Evolutionary conservation across 2,888 invertebrate genomes (phyloP).

Genomic region (Eristalinus sepulchralis): DNA sequence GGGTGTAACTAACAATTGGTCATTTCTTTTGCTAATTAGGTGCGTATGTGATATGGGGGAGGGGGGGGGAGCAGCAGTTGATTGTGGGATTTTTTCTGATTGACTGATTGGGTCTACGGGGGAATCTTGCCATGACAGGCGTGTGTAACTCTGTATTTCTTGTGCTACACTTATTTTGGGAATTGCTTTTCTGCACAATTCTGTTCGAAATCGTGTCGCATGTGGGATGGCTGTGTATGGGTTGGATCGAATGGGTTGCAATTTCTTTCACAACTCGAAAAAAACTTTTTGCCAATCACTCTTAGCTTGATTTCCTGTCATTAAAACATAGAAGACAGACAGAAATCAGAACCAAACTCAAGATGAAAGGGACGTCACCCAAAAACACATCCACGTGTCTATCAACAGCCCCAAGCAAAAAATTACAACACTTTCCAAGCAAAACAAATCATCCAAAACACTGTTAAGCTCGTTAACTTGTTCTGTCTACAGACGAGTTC

Average conservation of each 20-base stretch:
- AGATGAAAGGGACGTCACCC: neutral
- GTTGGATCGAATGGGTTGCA: too few relatives aligned
- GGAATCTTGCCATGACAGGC: too few relatives aligned
- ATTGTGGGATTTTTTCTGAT: neutral
- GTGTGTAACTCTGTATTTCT: too few relatives aligned
- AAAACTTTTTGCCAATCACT: too few relatives aligned
- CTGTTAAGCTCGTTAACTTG: neutral
- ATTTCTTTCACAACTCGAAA: too few relatives aligned
- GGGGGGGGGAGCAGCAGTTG: neutral
- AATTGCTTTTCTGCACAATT: too few relatives aligned
- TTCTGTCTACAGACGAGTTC: neutral
- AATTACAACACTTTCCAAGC: neutral
- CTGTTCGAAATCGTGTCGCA: too few relatives aligned
- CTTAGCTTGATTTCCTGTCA: too few relatives aligned
- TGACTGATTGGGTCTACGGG: neutral
- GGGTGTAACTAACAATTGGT: slow-evolving; percentile 23
- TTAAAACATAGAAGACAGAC: too few relatives aligned
- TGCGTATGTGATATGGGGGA: neutral
- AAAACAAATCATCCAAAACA: neutral
- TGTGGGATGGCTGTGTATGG: too few relatives aligned
- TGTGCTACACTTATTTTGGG: too few relatives aligned
- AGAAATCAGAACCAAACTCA: neutral
- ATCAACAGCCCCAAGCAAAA: neutral
- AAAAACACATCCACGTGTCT: neutral
- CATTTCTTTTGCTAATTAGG: slow-evolving; percentile 18